Evolutionary conservation across 2,888 invertebrate genomes (phyloP).

Genomic region (Coelopa pilipes): DNA sequence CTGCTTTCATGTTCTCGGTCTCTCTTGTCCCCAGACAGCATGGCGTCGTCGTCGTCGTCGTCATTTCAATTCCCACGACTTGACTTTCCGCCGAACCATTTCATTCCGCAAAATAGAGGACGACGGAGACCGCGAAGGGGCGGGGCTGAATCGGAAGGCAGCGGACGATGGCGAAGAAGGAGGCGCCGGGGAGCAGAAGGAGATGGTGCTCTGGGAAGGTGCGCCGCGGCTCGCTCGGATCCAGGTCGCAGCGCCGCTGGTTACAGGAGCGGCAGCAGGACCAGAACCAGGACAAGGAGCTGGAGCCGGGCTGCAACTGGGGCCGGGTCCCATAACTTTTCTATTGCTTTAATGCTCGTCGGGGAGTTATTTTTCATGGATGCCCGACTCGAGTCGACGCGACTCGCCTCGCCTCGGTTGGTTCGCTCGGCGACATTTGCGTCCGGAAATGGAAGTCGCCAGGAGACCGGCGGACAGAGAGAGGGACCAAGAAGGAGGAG

Average conservation of each 20-base stretch:
- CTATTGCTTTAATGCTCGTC: slow-evolving; percentile 24
- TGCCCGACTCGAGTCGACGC: background rate
- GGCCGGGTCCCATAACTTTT: slow-evolving; percentile 21
- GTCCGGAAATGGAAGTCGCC: slow-evolving; percentile 21
- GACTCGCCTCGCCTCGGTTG: background rate
- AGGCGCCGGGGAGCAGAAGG: no score
- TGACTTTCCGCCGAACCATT: slow-evolving; percentile 12
- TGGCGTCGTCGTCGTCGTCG: background rate
- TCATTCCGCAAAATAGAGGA: slow-evolving; percentile 16
- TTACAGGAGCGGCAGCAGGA: slow-evolving; percentile 4
- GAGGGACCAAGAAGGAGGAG: background rate
- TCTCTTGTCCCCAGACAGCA: background rate
- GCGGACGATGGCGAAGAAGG: no score
- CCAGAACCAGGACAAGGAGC: no score
- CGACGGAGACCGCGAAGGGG: background rate
- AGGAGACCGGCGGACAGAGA: background rate
- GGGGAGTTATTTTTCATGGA: slow-evolving; percentile 30
- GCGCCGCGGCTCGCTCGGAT: background rate
- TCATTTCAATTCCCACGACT: slow-evolving; percentile 23
- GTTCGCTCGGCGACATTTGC: slow-evolving; percentile 36
- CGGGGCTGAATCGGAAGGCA: background rate
- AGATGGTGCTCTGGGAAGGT: no score
- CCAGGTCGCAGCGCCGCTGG: slow-evolving; percentile 14
- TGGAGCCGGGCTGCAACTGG: background rate
- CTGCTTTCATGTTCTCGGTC: background rate